Base-by-base conservation (phyloP, 2,888 invertebrate species). In the Heliconius hortense region DNA sequence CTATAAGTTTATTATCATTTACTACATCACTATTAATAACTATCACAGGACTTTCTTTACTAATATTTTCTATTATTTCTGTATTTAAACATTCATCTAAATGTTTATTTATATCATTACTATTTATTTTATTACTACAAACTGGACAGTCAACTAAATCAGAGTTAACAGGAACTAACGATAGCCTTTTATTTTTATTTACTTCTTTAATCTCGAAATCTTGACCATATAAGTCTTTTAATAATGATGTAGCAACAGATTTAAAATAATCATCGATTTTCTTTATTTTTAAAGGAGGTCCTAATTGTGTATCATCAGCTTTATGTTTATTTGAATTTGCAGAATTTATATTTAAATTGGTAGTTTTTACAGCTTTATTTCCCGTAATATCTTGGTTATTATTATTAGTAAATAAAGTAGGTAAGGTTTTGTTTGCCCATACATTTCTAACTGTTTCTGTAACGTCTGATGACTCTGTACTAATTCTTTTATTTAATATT, bases 61-160 rank as follows among this genome's bases (percentile, higher is more conserved):
- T 79, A 63, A 92, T 79, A 78, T 84, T 84, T 63, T 89, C 85
- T 76, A 93, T 87, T 0, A 90, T 79, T 59, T 88, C 89, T 82
- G 85, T 91, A 80, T 92, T 93, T 21, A 94, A 82, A 83, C 94
- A 94, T 84, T 91, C 90, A 84, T 94, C 93, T 81, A 94, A 81
- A 83, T 94, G 94, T 67, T 76, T 82, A 79, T 95, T 94, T 78
- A 95, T 93, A 78, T 86, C 81, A 67, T 81, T 81, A 77, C 81
- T 83, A 62, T 81, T 81, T 43, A 95, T 81, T 81, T 87, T 85
- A 15, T 74, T 69, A 77, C 86, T 87, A 83, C 95, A 95, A 74
- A 94, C 85, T 13, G 95, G 95, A 84, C 95, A 95, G 56, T 89
- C 83, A 3, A 94, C 89, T 77, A 85, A 79, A 28, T 84, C 77